Evolutionary conservation across 2,113 vertebrate species (phyloP).

Genomic region (Pluvialis apricaria): DNA sequence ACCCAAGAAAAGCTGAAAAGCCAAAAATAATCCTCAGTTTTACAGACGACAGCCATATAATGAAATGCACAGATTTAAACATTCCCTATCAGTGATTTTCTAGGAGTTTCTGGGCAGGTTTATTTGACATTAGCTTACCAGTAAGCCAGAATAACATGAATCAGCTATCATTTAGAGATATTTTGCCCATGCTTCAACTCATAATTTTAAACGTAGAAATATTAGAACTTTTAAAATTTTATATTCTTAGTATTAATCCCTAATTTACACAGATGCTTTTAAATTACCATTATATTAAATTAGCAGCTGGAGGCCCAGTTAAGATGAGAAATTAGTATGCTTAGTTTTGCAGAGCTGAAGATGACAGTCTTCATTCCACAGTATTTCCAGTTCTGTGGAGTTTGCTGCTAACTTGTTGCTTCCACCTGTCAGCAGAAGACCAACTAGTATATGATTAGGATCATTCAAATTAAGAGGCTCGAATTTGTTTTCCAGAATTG

Average conservation of each 20-base stretch:
- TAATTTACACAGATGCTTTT: not conserved
- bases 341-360: not conserved
- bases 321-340: not conserved
- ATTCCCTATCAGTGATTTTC: not conserved
- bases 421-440: not conserved
- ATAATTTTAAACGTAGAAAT: not conserved
- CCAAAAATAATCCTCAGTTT: not conserved
- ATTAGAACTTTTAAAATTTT: not conserved
- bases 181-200: not conserved
- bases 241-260: not conserved
- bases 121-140: not conserved
- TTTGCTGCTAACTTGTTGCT: not conserved
- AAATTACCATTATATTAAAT: not conserved
- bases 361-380: not conserved
- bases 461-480: not conserved
- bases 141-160: not conserved
- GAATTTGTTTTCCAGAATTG: not conserved
- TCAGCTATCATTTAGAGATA: not conserved
- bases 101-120: not conserved
- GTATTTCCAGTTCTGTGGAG: not conserved
- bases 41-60: not conserved
- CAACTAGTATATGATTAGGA: not conserved
- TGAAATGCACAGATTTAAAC: not conserved
- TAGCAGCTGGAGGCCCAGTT: not conserved
- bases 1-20: not conserved